phyloP scores from a whole-genome alignment of 2,888 invertebrate genomes.

The Parnassius orleans region DNA sequence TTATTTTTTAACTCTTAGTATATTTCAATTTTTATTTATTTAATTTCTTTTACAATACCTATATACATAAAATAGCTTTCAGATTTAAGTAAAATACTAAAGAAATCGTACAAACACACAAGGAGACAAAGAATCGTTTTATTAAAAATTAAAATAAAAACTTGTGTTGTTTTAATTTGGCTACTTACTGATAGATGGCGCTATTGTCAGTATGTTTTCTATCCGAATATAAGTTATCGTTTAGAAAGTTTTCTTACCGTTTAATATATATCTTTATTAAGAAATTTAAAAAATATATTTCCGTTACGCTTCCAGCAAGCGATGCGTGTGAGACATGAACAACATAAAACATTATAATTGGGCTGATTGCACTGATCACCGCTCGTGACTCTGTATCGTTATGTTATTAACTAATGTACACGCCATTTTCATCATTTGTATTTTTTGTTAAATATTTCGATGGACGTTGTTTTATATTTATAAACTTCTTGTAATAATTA shows the following conservation, averaged over 20 bases:
- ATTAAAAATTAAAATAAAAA: no score
- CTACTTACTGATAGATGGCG: conserved; percentile 19
- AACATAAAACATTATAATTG: conserved; percentile 17
- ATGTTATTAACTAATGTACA: conserved; percentile 9
- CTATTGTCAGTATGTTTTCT: background rate
- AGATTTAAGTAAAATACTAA: no score
- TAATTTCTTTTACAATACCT: no score
- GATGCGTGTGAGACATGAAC: conserved; percentile 12
- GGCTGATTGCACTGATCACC: conserved; percentile 4
- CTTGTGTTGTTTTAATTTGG: background rate
- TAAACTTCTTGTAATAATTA: no score
- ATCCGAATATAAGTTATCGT: no score
- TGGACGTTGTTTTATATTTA: no score
- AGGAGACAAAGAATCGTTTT: no score
- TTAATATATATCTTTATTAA: no score
- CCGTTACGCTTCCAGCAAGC: background rate
- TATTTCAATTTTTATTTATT: no score
- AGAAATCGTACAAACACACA: no score
- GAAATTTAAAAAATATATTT: background rate
- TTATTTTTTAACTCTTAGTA: no score
- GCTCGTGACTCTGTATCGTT: conserved; percentile 16
- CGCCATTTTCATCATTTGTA: conserved; percentile 4
- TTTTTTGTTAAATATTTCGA: background rate
- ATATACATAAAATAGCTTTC: no score
- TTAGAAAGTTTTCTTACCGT: background rate